These are phyloP conservation scores for Xiphorhynchus erythropygius DNA, from an alignment of 2,797 vertebrate genomes.

Conservation along the genomic window DNA sequence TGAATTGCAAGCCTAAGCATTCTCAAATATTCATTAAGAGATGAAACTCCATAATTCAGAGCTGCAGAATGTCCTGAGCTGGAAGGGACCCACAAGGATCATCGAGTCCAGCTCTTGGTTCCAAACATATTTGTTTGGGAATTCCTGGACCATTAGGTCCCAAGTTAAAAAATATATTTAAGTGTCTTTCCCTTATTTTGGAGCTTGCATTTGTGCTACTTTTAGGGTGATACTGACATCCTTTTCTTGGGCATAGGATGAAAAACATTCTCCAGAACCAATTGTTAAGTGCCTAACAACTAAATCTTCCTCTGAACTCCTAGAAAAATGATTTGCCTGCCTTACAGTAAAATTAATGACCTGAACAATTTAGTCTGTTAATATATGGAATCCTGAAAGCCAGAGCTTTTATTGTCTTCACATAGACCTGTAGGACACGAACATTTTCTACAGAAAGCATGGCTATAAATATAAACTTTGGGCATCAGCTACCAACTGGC, in stretches of 20 bases:
- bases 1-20: neutral
- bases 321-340: neutral
- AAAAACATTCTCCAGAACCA: neutral
- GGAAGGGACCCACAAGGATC: neutral
- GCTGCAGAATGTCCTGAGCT: neutral
- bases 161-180: neutral
- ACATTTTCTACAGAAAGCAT: neutral
- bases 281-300: neutral
- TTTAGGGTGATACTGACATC: neutral
- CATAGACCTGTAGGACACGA: neutral
- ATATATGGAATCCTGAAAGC: neutral
- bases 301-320: neutral
- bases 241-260: neutral
- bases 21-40: neutral
- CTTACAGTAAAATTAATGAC: constrained; percentile 7
- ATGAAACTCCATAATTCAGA: neutral
- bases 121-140: neutral
- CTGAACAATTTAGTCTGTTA: constrained; percentile 4
- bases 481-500: constrained; percentile 25
- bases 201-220: neutral
- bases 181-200: neutral
- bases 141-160: neutral
- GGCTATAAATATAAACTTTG: neutral
- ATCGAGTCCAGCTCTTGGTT: neutral
- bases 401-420: neutral